Evolutionary conservation across 2,797 vertebrate genomes (phyloP), one percentile per base, ranked within the genome.

Genomic region (Chiroxiphia lanceolata): DNA sequence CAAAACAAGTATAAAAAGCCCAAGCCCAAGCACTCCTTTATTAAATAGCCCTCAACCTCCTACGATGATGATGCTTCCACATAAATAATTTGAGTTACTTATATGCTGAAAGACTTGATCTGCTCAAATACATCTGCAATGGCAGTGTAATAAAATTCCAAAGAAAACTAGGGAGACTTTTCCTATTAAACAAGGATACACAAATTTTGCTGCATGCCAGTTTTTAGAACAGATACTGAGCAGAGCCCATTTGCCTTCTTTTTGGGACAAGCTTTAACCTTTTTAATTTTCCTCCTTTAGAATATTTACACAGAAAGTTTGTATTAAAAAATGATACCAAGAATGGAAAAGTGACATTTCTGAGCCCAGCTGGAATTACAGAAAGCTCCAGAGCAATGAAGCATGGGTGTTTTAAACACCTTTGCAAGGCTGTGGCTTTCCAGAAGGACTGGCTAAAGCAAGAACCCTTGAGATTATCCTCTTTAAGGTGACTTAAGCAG

Each of bases 31-130:
- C 21, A 5, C 15, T 78, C 15, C 42, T 80, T 68, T 17, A 65
- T 29, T 57, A 70, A 79, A 19, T 3, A 81, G 4, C 15, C 21
- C 15, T 15, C 72, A 6, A 68, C 45, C 8, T 75, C 17, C 8
- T 7, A 13, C 0, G 1, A 26, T 31, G 18, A 53, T 33, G 64
- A 25, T 1, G 1, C 27, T 64, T 57, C 25, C 19, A 65, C 22
- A 69, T 36, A 72, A 85, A 53, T 50, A 23, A 50, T 45, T 75
- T 17, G 11, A 45, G 20, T 61, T 44, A 78, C 6, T 92, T 44
- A 60, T 23, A 31, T 15, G 18, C 34, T 72, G 65, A 68, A 80
- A 44, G 54, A 17, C 69, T 88, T 0, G 0, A 29, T 36, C 50
- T 84, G 44, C 29, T 82, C 44, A 92, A 78, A 83, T 7, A 59